These are phyloP conservation scores for Poliocrania exsul DNA, from an alignment of 2,797 vertebrate genomes.

Conservation along the genomic window DNA sequence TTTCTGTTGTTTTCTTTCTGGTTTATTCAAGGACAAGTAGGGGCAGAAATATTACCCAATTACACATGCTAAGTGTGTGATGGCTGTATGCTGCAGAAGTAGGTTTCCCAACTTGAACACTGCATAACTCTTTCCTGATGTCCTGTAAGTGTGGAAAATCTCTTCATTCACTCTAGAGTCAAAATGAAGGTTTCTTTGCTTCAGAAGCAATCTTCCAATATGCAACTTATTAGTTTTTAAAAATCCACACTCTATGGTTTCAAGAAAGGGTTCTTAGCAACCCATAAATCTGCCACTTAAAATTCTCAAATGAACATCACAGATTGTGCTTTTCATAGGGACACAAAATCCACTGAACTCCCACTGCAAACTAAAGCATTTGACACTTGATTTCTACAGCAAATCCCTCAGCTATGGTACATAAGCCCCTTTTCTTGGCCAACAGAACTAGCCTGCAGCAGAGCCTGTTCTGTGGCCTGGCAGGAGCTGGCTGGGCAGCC, in stretches of 20 bases:
- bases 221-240: not conserved
- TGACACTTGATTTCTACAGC: not conserved
- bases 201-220: not conserved
- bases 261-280: not conserved
- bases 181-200: not conserved
- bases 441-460: not conserved
- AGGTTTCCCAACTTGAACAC: not conserved
- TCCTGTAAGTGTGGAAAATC: not conserved
- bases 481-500: not conserved
- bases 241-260: not conserved
- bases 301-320: not conserved
- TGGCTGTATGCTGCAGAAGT: not conserved
- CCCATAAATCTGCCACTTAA: not conserved
- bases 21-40: not conserved
- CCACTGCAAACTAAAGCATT: not conserved
- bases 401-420: not conserved
- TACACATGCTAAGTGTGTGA: not conserved
- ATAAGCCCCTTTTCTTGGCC: not conserved
- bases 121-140: not conserved
- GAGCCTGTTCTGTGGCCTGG: not conserved
- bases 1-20: not conserved
- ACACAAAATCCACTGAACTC: not conserved
- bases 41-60: not conserved
- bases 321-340: not conserved
- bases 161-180: not conserved